phyloP scores from a whole-genome alignment of 2,888 invertebrate genomes.

The Hofmannophila pseudospretella region DNA sequence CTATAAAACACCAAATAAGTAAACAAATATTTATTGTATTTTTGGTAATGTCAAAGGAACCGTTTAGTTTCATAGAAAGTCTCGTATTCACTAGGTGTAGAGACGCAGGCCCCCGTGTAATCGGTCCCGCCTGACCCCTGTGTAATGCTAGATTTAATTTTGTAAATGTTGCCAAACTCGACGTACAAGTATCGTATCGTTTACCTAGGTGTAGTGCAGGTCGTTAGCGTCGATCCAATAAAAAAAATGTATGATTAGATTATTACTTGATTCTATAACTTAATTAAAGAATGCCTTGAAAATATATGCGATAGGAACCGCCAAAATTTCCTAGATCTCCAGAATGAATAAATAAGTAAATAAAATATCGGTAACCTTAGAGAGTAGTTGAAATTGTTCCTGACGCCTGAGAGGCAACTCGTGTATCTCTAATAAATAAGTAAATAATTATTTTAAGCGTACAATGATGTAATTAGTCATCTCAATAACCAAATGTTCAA shows the following conservation, averaged over 20 bases:
- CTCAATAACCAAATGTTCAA: slow-evolving; percentile 75
- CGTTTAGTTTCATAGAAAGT: too few species aligned
- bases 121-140: too few species aligned
- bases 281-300: slow-evolving; percentile 26
- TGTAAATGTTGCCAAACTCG: neutral
- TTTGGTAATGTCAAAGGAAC: too few species aligned
- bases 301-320: slow-evolving; percentile 69
- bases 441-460: slow-evolving; percentile 57
- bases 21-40: slow-evolving; percentile 8
- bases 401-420: slow-evolving; percentile 74
- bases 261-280: too few species aligned
- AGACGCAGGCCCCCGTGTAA: too few species aligned
- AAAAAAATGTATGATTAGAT: too few species aligned
- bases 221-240: too few species aligned
- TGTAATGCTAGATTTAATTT: too few species aligned
- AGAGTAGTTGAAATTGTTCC: slow-evolving; percentile 76
- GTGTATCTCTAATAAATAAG: slow-evolving; percentile 60
- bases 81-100: too few species aligned
- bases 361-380: slow-evolving; percentile 41
- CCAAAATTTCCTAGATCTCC: slow-evolving; percentile 53
- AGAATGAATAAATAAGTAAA: slow-evolving; percentile 39
- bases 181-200: neutral
- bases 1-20: slow-evolving; percentile 35
- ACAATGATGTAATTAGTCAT: slow-evolving; percentile 61
- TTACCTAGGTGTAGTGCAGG: neutral